Conservation (phyloP, 2,113 vertebrate species). For the Nematolebias whitei region DNA sequence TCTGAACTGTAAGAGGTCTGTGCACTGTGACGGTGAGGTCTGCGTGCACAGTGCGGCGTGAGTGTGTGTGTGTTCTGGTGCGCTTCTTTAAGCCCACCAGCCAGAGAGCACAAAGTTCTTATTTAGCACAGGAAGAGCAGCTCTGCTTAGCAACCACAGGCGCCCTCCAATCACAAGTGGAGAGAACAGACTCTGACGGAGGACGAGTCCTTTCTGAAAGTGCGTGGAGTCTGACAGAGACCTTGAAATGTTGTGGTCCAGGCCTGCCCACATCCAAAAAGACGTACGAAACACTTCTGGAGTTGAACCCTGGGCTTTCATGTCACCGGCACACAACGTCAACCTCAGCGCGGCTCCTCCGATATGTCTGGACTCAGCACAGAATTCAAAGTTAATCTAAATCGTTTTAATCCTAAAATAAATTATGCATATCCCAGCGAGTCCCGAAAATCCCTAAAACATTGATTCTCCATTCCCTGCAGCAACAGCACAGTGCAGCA, state of each 20-base stretch:
- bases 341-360: conserved; percentile 15
- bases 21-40: conserved; percentile 39
- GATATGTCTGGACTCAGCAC: conserved; percentile 47
- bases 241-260: conserved; percentile 56
- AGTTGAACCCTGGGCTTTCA: conserved; percentile 18
- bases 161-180: conserved; percentile 80
- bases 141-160: conserved; percentile 85
- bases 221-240: conserved; percentile 60
- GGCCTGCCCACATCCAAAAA: conserved; percentile 47
- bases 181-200: conserved; percentile 73
- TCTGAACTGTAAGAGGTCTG: conserved; percentile 60
- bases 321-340: conserved; percentile 22
- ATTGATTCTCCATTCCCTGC: conserved; percentile 39
- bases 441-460: conserved; percentile 65
- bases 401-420: conserved; percentile 72
- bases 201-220: conserved; percentile 59
- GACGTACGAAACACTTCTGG: conserved; percentile 30
- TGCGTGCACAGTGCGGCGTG: conserved; percentile 26
- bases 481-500: conserved; percentile 30
- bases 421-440: conserved; percentile 75
- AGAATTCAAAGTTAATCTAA: conserved; percentile 69
- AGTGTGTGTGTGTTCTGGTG: conserved; percentile 62
- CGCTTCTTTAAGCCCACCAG: conserved; percentile 78
- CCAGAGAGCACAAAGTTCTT: conserved; percentile 82
- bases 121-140: conserved; percentile 85